Evolutionary conservation across 2,113 vertebrate genomes (phyloP), one percentile per base, ranked within the genome.

Genomic region (Hyperopisus bebe): DNA sequence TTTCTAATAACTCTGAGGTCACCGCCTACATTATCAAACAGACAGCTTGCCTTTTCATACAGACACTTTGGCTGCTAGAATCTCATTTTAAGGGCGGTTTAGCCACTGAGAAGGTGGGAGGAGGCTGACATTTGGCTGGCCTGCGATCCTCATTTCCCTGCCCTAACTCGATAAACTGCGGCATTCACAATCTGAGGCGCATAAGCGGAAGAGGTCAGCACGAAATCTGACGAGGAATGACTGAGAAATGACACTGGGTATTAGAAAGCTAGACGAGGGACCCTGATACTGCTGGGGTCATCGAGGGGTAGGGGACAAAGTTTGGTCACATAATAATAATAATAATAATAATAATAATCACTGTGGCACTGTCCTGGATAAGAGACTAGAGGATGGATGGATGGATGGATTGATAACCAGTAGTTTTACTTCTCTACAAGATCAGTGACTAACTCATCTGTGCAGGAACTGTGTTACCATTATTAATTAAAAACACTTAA

Each of bases 1-100:
- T 91, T 91, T 92, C 89, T 90, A 92, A 92, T 93, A 93, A 92
- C 91, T 92, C 55, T 24, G 70, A 89, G 90, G 92, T 91, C 89
- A 91, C 90, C 88, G 82, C 93, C 92, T 92, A 92, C 90, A 92
- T 91, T 92, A 93, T 93, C 92, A 93, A 92, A 90, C 90, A 92
- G 92, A 89, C 91, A 88, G 58, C 86, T 92, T 90, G 88, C 77
- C 91, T 91, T 93, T 91, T 91, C 91, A 91, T 90, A 90, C 90
- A 91, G 90, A 91, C 88, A 90, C 89, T 89, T 46, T 88, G 62
- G 58, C 85, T 91, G 50, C 70, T 31, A 88, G 70, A 91, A 91
- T 90, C 90, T 90, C 82, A 90, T 92, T 92, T 92, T 92, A 88
- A 90, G 87, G 89, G 50, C 53, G 88, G 82, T 91, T 93, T 92